Base-by-base conservation (phyloP, 1,140 invertebrate species). In the Drosophila erecta region DNA sequence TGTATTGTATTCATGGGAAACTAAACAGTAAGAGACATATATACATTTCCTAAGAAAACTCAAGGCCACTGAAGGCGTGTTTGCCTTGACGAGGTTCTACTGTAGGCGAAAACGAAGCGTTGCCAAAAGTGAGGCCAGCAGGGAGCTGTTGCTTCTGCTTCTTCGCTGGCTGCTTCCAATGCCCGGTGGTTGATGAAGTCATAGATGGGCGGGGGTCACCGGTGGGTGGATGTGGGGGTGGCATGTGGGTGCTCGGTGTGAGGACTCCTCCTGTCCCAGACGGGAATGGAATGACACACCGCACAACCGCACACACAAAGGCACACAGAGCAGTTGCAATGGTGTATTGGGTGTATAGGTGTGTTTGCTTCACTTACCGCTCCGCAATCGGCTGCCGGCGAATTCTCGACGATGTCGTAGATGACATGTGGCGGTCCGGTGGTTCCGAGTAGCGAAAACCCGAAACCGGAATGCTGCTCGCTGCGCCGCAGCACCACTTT, bases 361-460 rank as follows among this genome's bases (percentile, higher is more conserved):
- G 4, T 30, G n/a, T 24, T 15, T 27, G 44, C 5, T 33, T 47
- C 35, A 93, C 95, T 95, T 95, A 97, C 97, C 96, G 97, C 95
- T 92, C 96, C 96, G 92, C 96, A 96, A 91, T 96, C 95, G 79
- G 96, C 96, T 66, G 97, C 97, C 90, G 97, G 97, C 77, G 97
- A 98, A 93, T 97, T 96, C 93, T 97, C 96, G 87, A 97, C 94
- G 90, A 98, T 97, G 93, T 97, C 96, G 93, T 97, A 97, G 92
- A 98, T 97, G 92, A 97, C 96, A 91, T 97, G 97, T 87, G 97
- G 97, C 91, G 97, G 94, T 92, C 96, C 96, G 85, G 96, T 96
- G 93, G 96, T 96, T 69, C 97, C 96, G 86, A 98, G 94, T 77
- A 98, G 93, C 79, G 96, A 97, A 94, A 98, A 97, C 83, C 97